phyloP scores from a whole-genome alignment of 2,888 invertebrate genomes.

The Tetramorium bicarinatum region DNA sequence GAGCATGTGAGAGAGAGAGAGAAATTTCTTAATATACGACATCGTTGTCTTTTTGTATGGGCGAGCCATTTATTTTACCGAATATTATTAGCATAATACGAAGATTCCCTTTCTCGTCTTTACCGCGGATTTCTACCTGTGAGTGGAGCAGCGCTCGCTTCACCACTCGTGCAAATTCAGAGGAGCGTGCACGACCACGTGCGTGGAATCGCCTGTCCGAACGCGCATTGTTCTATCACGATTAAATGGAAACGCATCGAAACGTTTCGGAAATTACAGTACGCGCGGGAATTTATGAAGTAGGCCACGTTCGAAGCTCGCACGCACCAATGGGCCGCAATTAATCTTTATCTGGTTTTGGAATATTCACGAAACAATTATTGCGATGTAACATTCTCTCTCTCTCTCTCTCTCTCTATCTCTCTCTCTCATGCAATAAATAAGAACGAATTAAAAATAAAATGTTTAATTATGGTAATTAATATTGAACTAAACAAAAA shows the following conservation, averaged over 20 bases:
- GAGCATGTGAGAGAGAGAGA: not conserved
- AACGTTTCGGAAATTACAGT: constrained; percentile 47
- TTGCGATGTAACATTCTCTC: not conserved
- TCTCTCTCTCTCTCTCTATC: not conserved
- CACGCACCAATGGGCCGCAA: constrained; percentile 11
- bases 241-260: constrained; percentile 49
- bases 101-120: not conserved
- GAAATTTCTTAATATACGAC: constrained; percentile 73
- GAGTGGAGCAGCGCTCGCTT: not conserved
- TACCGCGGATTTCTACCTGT: not conserved
- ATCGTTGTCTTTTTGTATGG: constrained; percentile 67
- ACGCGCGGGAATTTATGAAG: constrained; percentile 38
- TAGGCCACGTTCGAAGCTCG: constrained; percentile 11
- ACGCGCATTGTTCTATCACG: constrained; percentile 21
- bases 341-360: constrained; percentile 46
- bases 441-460: not conserved
- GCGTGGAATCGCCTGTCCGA: not conserved
- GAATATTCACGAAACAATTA: constrained; percentile 36
- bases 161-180: not conserved
- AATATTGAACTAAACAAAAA: not conserved
- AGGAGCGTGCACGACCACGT: not conserved
- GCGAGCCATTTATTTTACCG: constrained; percentile 68
- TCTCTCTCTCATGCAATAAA: not conserved
- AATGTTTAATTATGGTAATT: not conserved
- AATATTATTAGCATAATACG: constrained; percentile 60